Evolutionary conservation across 2,113 vertebrate species (phyloP), one percentile per base, ranked within the genome.

Genomic region (Cephalopterus ornatus): DNA sequence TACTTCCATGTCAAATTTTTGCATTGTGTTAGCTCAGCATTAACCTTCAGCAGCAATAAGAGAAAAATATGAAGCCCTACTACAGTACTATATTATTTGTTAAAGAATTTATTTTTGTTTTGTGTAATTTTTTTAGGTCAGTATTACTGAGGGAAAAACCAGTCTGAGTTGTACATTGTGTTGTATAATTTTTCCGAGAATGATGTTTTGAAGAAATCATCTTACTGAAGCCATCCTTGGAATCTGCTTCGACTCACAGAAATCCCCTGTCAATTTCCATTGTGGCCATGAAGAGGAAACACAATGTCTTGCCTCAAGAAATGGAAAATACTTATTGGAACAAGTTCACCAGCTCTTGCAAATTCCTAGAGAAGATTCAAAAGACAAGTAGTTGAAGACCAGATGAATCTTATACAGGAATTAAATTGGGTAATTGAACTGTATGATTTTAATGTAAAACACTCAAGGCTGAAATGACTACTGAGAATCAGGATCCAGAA

Each of bases 261-360:
- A 96, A 82, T 93, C 73, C 79, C 37, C 22, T 87, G 70, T 66
- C 73, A 89, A 75, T 92, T 86, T 89, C 73, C 73, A 91, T 50
- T 93, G 65, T 87, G 76, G n/a, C 68, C 39, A 66, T 47, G 58
- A 93, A 87, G n/a, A 91, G 61, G 72, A 96, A 95, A 87, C 70
- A 88, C 77, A 81, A 91, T 89, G 76, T 85, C 71, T 88, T 92
- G 85, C 90, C 88, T 91, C 49, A 75, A 97, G 92, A 93, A 84
- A 96, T 73, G 68, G 73, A 94, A 95, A 96, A 96, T 91, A 20
- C 37, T 70, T 18, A 0, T 32, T 87, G 93, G 89, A 80, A 88
- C 14, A 93, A 85, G 61, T 85, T 92, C 86, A 78, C n/a, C 42
- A 84, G 44, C 32, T 81, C 78, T 86, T 86, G 33, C 61, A 84